Base-by-base conservation (phyloP, 2,797 vertebrate species). In the Aplochiton taeniatus region DNA sequence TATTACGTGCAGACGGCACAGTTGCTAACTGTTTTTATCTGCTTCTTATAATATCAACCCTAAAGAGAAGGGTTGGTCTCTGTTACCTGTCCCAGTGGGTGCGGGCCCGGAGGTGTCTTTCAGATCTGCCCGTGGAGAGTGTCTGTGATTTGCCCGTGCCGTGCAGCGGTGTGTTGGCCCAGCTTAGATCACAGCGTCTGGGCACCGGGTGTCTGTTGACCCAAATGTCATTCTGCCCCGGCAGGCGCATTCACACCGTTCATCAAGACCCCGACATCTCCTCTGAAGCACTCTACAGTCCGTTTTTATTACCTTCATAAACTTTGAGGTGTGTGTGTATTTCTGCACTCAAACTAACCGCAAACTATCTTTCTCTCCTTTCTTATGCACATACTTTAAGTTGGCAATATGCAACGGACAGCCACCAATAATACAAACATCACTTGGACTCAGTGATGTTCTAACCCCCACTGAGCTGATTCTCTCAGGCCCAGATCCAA, bases 181-280 rank as follows among this genome's bases (percentile, higher is more conserved):
- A 31, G 41, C 77, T 85, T 76, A 87, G 91, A 91, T 93, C 87
- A 83, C 84, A 92, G 87, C 55, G 42, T 91, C 86, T 84, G 83
- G 85, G 79, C 88, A 86, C 60, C 84, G 77, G 72, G 85, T 83
- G 85, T 75, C 44, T 94, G 89, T 94, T 94, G 91, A 95, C 92
- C 1, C 5, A 88, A 75, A 87, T 67, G 67, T 89, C 87, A 87
- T 91, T 94, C 88, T 83, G 82, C 86, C 85, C 85, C 81, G 82
- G 83, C 55, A 88, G 85, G 89, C 92, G 88, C 94, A 93, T 92
- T 88, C 95, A 92, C 88, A 88, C 76, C 82, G 89, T 84, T 95
- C 91, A 90, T 90, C 85, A 81, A 80, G 86, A 84, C 81, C 68
- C 77, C 83, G 89, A 92, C 89, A 82, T 85, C 85, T 93, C 65